Conservation (phyloP, 2,113 vertebrate species). For the Pao palembangensis region DNA sequence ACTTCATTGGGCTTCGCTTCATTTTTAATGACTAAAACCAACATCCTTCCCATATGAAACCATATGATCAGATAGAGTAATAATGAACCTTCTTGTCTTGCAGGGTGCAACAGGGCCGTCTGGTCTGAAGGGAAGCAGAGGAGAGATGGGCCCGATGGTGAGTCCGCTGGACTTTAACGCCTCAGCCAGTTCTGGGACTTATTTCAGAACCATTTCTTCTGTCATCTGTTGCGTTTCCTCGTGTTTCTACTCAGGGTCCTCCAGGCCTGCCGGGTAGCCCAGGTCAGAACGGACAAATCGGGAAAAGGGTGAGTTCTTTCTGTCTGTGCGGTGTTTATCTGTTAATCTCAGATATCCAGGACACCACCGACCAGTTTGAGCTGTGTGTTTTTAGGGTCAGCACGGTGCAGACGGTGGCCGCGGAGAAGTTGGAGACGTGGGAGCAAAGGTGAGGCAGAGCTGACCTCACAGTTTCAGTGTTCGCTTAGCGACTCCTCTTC, state of each 20-base stretch:
- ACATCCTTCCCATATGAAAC: too few species aligned
- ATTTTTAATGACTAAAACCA: too few species aligned
- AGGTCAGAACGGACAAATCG: slow-evolving; percentile 67
- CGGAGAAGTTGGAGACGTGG: slow-evolving; percentile 88
- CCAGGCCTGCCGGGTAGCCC: slow-evolving; percentile 54
- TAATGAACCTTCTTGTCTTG: too few species aligned
- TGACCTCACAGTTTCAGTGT: neutral
- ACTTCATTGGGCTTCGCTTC: too few species aligned
- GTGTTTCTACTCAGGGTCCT: slow-evolving; percentile 55
- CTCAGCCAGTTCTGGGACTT: neutral
- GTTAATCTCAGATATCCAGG: too few species aligned
- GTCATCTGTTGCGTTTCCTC: neutral
- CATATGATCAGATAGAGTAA: too few species aligned
- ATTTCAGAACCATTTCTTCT: neutral
- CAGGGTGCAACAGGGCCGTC: slow-evolving; percentile 82
- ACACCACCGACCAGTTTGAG: slow-evolving; percentile 5
- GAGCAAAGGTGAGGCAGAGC: slow-evolving; percentile 81
- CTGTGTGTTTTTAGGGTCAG: slow-evolving; percentile 77
- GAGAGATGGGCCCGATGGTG: slow-evolving; percentile 86
- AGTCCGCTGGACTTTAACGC: slow-evolving; percentile 21
- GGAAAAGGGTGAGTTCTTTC: slow-evolving; percentile 64
- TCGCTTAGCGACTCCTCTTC: slow-evolving; percentile 1
- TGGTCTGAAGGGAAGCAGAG: slow-evolving; percentile 85
- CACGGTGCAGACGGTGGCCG: slow-evolving; percentile 86
- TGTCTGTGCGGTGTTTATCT: neutral